These are phyloP conservation scores for Notodromas monacha DNA, from an alignment of 2,888 invertebrate genomes.

Conservation along the genomic window DNA sequence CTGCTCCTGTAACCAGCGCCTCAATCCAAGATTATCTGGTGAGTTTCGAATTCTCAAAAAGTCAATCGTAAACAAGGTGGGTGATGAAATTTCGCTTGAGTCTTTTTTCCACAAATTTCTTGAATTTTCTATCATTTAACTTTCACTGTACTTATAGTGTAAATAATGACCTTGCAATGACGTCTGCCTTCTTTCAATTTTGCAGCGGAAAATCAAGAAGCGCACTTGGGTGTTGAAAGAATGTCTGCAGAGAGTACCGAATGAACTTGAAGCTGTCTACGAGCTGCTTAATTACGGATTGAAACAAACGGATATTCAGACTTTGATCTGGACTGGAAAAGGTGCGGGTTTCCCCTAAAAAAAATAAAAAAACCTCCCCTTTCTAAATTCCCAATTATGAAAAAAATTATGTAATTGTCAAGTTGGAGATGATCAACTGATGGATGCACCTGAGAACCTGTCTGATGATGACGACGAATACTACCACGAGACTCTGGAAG, in stretches of 20 bases:
- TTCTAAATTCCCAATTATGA: too few species aligned
- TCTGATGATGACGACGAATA: conserved; percentile 14
- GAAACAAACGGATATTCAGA: conserved; percentile 28
- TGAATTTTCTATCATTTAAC: too few species aligned
- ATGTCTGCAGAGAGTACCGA: conserved; percentile 37
- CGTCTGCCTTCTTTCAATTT: conserved; percentile 9
- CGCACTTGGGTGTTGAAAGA: conserved; percentile 45
- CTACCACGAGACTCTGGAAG: conserved; percentile 12
- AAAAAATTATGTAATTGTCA: too few species aligned
- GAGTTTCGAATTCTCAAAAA: conserved; percentile 10
- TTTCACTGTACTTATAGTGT: too few species aligned
- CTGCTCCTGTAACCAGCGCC: conserved; percentile 29
- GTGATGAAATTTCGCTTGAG: background rate
- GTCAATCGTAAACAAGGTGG: background rate
- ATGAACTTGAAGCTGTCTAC: conserved; percentile 31
- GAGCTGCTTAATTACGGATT: conserved; percentile 39
- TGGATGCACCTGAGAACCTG: conserved; percentile 11
- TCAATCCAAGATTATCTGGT: conserved; percentile 41
- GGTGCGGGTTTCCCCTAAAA: too few species aligned
- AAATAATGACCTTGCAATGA: too few species aligned
- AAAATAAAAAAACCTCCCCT: too few species aligned
- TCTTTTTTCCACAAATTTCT: too few species aligned
- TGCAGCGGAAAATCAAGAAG: conserved; percentile 34
- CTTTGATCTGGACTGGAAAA: conserved; percentile 21
- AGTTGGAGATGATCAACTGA: conserved; percentile 9